phyloP scores from a whole-genome alignment of 2,797 vertebrate genomes.

The Echeneis naucrates region DNA sequence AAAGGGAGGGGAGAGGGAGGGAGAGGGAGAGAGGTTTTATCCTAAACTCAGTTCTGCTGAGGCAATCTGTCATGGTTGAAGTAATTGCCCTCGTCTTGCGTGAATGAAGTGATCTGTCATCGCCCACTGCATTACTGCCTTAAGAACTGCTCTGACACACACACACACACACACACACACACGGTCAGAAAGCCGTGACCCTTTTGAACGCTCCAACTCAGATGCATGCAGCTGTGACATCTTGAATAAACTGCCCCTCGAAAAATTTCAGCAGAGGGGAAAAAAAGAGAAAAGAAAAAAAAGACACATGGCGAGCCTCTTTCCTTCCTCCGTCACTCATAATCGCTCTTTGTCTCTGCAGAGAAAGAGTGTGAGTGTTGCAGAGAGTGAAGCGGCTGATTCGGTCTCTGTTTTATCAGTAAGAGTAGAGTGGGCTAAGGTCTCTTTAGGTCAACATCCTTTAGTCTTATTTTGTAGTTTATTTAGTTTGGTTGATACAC shows the following conservation, averaged over 20 bases:
- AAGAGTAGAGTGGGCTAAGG: constrained; percentile 58
- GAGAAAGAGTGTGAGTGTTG: constrained; percentile 23
- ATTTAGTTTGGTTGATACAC: constrained; percentile 56
- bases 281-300: constrained; percentile 6
- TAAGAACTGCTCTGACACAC: constrained; percentile 54
- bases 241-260: constrained; percentile 67
- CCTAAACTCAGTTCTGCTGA: constrained; percentile 85
- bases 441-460: constrained; percentile 73
- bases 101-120: constrained; percentile 84
- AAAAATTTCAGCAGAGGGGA: constrained; percentile 13
- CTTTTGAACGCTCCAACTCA: constrained; percentile 67
- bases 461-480: constrained; percentile 58
- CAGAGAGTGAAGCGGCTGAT: constrained; percentile 7
- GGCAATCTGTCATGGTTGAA: constrained; percentile 88
- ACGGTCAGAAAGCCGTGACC: constrained; percentile 71
- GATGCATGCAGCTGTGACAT: constrained; percentile 72
- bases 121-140: constrained; percentile 76
- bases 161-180: constrained; percentile 13
- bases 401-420: constrained; percentile 74
- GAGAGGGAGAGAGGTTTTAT: constrained; percentile 62
- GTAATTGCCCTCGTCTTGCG: constrained; percentile 85
- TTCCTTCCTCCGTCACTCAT: constrained; percentile 47
- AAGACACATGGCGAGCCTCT: constrained; percentile 29
- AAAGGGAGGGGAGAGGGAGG: constrained; percentile 17
- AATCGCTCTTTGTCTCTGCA: constrained; percentile 61